Evolutionary conservation across 1,140 invertebrate species (phyloP), one percentile per base, ranked within the genome.

Genomic region (Meloidogyne chitwoodi): DNA sequence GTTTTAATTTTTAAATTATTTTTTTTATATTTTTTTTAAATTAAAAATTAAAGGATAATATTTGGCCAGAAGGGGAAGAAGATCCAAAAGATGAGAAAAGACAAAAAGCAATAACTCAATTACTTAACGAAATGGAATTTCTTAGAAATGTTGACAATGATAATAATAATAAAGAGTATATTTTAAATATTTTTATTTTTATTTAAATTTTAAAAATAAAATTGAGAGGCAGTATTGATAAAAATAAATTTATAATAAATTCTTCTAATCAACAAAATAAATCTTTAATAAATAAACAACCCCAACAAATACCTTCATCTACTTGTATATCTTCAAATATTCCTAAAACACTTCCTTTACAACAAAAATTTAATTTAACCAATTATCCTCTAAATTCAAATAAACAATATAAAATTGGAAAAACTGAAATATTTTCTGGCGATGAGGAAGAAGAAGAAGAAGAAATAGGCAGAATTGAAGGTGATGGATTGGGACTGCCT

Each of bases 91-190:
- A 34, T 34, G 44, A 73, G n/a, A 34, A 56, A 64, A 61, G 71
- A 11, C 27, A 41, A n/a, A 44, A 31, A 26, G 38, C 22, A 61
- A 73, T 73, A 26, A 34, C 26, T 34, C 16, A 61, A 73, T 64
- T 73, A 64, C 34, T 73, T 14, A 38, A 61, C 3, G 71, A 73
- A 34, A 22, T 61, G n/a, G 71, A 73, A 64, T 14, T 12, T 22
- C 63, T 73, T 12, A 61, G 56, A 56, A 56, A 56, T 48, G 16
- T 44, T 48, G 44, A 56, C n/a, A 19, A 22, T 22, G 12, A n/a
- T 56, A 5, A 16, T 44, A 44, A 1, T 44, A 16, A 1, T 44
- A 19, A 16, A 4, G 31, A 34, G 31, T 34, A 34, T n/a, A n/a
- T n/a, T n/a, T n/a, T n/a, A n/a, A n/a, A n/a, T n/a, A n/a, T n/a